Base-by-base conservation (phyloP, 2,797 vertebrate species). In the Oreochromis grahami region DNA sequence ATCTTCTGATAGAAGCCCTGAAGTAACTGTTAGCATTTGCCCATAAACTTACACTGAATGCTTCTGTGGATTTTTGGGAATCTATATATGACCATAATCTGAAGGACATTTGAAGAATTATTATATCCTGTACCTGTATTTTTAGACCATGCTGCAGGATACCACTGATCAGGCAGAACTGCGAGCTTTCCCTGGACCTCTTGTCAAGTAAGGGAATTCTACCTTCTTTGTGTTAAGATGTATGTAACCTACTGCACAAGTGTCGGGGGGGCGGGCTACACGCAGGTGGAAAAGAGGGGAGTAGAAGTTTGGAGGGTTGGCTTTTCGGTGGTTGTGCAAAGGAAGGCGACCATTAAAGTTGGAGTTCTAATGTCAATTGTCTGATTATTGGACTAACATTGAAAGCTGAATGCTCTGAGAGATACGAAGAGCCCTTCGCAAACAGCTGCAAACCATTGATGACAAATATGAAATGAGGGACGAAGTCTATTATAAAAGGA, bases 141-240 rank as follows among this genome's bases (percentile, higher is more conserved):
- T 91, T 12, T 79, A 99, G 99, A 97, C 95, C 1, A 95, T 99
- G 93, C 89, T 99, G 86, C 98, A 99, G 81, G 97, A 98, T 84
- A 97, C 95, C 13, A 82, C 93, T 0, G 98, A 98, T 85, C 98
- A 99, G 93, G 95, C 97, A 83, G 98, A 98, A 85, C 95, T 99
- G 86, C 97, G 97, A 81, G 77, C 93, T 0, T 99, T 99, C 89
- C 98, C 99, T 1, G 99, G 99, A 48, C 99, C 99, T 13, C 97
- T 99, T 21, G 95, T 97, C 77, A 99, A 97, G 99, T 99, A 96
- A 76, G 97, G 86, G 5, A 38, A 9, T 41, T 58, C 14, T 74
- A 19, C 12, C 6, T 3, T 74, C 72, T 70, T 43, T 36, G 7
- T 79, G 45, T 8, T 60, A 11, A 60, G 29, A 19, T 60, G 29